Evolutionary conservation across 2,797 vertebrate genomes (phyloP), one percentile per base, ranked within the genome.

Genomic region (Microhierax caerulescens): DNA sequence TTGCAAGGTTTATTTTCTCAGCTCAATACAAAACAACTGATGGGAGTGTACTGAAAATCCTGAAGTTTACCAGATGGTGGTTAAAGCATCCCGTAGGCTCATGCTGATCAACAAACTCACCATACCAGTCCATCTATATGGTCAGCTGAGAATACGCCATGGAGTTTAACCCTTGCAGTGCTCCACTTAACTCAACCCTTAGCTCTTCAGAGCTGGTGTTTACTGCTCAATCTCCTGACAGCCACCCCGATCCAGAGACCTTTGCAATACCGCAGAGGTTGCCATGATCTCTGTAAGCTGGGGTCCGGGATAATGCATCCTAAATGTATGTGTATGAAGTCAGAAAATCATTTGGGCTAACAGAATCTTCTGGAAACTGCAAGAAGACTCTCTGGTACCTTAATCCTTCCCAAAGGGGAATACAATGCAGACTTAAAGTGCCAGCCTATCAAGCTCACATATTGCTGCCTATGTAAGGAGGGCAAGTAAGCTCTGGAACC

Each of bases 221-320:
- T 50, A 20, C 27, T 56, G 34, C 37, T 48, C 43, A 28, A 0
- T 28, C 37, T 80, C 48, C 81, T 70, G 54, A 25, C 56, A 85
- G 43, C 9, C 39, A 17, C 53, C 34, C 90, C 1, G 0, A 27
- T 39, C 39, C 32, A 50, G 16, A 53, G n/a, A 19, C 39, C 57
- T 85, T 45, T 61, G 37, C 4, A 8, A 48, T 36, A 48, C 23
- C 1, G 5, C 37, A 93, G 59, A 63, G 19, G 7, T 47, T 59
- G 13, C 61, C 36, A 51, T 36, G 17, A 48, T 56, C 30, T 81
- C 27, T 48, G 21, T 54, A 69, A 65, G 27, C 59, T 68, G 59
- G 11, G 11, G 74, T 60, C 23, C 0, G 0, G 16, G n/a, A 56
- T n/a, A 75, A 36, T 16, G 37, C 15, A 48, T 32, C 23, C 61